These are phyloP conservation scores for Cantharis lateralis DNA, from an alignment of 2,888 invertebrate species.

Conservation along the genomic window DNA sequence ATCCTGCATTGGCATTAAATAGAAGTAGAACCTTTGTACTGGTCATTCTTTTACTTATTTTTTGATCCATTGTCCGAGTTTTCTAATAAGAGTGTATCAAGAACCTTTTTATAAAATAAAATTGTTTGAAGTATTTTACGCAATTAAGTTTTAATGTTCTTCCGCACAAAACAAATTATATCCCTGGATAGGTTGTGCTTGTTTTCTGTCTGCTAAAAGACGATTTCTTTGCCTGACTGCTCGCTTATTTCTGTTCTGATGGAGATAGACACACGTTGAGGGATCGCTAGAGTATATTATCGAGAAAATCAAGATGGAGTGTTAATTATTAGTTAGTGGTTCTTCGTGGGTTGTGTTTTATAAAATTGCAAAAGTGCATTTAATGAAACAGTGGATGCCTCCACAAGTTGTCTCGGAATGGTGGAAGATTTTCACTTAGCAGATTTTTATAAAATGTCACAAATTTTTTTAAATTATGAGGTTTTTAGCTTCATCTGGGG, in stretches of 20 bases:
- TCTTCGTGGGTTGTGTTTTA: background rate
- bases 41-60: background rate
- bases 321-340: slow-evolving; percentile 11
- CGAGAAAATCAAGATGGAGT: slow-evolving; percentile 23
- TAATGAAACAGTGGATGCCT: background rate
- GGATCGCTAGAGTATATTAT: slow-evolving; percentile 25
- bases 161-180: slow-evolving; percentile 22
- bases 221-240: slow-evolving; percentile 25
- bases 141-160: slow-evolving; percentile 6
- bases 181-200: slow-evolving; percentile 25
- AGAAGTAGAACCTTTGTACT: background rate
- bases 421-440: background rate
- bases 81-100: background rate
- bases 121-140: background rate
- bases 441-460: slow-evolving; percentile 1
- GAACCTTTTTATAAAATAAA: background rate
- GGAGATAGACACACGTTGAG: slow-evolving; percentile 22
- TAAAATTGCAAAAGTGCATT: background rate
- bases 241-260: slow-evolving; percentile 29
- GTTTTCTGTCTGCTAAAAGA: slow-evolving; percentile 26
- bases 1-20: background rate
- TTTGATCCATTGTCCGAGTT: background rate
- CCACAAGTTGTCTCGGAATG: background rate
- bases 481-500: slow-evolving; percentile 26
- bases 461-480: slow-evolving; percentile 25